Evolutionary conservation across 2,888 invertebrate genomes (phyloP).

Genomic region (Selenia dentaria): DNA sequence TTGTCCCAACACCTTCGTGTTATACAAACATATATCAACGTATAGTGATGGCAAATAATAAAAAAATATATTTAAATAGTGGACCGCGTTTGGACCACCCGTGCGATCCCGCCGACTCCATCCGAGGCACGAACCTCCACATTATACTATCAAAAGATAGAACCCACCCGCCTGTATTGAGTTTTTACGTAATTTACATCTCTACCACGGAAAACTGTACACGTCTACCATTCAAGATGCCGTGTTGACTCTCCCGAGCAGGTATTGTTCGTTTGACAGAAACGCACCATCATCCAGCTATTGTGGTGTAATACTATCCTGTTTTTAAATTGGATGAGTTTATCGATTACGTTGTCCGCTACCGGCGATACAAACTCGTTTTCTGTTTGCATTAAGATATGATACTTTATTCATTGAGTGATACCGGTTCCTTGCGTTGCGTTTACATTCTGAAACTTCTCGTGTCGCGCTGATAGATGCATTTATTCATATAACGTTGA

Average conservation of each 20-base stretch:
- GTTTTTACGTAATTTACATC: slow-evolving; percentile 78
- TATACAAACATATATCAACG: slow-evolving; percentile 77
- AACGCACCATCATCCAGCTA: slow-evolving; percentile 59
- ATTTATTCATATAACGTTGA: slow-evolving; percentile 18
- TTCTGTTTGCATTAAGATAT: slow-evolving; percentile 31
- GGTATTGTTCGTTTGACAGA: slow-evolving; percentile 47
- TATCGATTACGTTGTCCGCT: slow-evolving; percentile 68
- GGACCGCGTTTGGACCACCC: slow-evolving; percentile 72
- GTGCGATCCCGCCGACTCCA: slow-evolving; percentile 60
- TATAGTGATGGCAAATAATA: slow-evolving; percentile 74
- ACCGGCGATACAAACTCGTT: slow-evolving; percentile 47
- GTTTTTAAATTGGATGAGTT: slow-evolving; percentile 63
- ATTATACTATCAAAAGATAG: slow-evolving; percentile 77
- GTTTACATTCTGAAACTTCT: slow-evolving; percentile 26
- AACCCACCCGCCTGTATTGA: slow-evolving; percentile 64
- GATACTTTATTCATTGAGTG: slow-evolving; percentile 36
- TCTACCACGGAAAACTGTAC: slow-evolving; percentile 49
- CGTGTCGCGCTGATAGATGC: slow-evolving; percentile 8
- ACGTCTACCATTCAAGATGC: slow-evolving; percentile 33
- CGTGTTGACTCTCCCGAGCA: slow-evolving; percentile 41
- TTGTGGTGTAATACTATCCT: slow-evolving; percentile 55
- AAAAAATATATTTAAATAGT: slow-evolving; percentile 78
- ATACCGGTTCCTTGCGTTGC: slow-evolving; percentile 30
- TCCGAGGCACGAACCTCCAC: slow-evolving; percentile 65
- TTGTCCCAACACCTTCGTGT: slow-evolving; percentile 76